Evolutionary conservation across 2,113 vertebrate genomes (phyloP).

Genomic region (Oceanites oceanicus): DNA sequence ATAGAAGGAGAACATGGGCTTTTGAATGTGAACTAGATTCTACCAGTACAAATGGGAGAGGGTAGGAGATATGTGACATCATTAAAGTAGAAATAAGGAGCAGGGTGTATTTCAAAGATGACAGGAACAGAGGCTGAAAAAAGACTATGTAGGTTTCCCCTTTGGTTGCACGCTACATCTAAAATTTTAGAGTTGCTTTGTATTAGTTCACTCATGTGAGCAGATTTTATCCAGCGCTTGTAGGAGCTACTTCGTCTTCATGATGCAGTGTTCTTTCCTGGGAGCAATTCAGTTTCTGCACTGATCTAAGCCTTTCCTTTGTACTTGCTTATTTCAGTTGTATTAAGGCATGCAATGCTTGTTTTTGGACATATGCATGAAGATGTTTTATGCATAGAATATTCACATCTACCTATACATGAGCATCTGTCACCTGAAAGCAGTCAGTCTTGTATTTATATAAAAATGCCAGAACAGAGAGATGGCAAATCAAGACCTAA

Average conservation of each 20-base stretch:
- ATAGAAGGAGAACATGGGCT: neutral
- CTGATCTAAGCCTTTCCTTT: neutral
- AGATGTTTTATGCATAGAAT: neutral
- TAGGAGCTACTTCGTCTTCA: neutral
- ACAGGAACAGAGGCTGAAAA: neutral
- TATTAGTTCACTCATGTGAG: neutral
- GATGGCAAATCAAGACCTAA: neutral
- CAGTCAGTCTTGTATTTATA: neutral
- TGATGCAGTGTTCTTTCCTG: neutral
- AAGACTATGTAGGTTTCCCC: neutral
- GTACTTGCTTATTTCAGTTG: neutral
- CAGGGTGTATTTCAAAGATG: neutral
- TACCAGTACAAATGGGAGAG: neutral
- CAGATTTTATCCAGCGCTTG: neutral
- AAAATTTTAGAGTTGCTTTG: neutral
- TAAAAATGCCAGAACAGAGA: neutral
- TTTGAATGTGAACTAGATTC: neutral
- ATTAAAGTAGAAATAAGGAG: neutral
- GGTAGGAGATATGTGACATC: neutral
- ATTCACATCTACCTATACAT: neutral
- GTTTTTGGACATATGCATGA: neutral
- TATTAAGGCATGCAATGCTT: neutral
- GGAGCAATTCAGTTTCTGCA: neutral
- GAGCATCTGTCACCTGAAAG: conserved; percentile 1
- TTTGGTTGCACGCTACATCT: neutral